Percentiles rank a stretch among this genome's conserved stretches.
Evolutionary conservation across 2,113 vertebrate genomes (phyloP).

Genomic region (Tiliqua scincoides): DNA sequence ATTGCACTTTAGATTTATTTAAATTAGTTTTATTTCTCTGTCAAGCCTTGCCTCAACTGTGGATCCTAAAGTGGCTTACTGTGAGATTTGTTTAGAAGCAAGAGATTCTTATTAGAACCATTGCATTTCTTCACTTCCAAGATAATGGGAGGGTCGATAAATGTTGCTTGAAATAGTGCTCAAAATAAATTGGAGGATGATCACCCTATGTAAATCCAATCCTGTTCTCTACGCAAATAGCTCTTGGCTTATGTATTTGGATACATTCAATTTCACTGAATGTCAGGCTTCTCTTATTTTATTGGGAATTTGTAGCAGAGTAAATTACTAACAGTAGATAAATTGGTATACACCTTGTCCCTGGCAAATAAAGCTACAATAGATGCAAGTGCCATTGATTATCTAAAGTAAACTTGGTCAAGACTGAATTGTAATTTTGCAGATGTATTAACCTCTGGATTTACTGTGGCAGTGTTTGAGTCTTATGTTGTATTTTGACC

Average conservation of each 20-base stretch:
- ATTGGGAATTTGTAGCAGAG: background rate
- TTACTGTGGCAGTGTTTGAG: background rate
- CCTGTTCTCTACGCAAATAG: background rate
- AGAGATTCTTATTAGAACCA: background rate
- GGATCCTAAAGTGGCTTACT: background rate
- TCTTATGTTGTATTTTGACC: background rate
- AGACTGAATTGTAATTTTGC: background rate
- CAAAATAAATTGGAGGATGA: conserved; percentile 11
- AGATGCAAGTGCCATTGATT: background rate
- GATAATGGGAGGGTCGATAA: background rate
- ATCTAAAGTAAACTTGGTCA: background rate
- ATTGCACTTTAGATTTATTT: background rate
- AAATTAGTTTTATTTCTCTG: background rate
- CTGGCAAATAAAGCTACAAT: conserved; percentile 4
- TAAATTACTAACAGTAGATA: conserved; percentile 7
- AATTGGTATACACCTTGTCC: background rate
- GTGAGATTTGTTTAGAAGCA: conserved; percentile 3
- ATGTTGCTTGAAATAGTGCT: background rate
- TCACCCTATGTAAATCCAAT: background rate
- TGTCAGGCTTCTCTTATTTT: background rate
- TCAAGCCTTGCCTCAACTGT: background rate
- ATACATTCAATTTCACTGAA: conserved; percentile 2
- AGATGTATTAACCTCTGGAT: background rate
- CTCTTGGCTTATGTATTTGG: background rate
- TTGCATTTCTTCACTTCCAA: background rate